Evolutionary conservation across 2,888 invertebrate species (phyloP).

Genomic region (Sphaeridia pumilis): DNA sequence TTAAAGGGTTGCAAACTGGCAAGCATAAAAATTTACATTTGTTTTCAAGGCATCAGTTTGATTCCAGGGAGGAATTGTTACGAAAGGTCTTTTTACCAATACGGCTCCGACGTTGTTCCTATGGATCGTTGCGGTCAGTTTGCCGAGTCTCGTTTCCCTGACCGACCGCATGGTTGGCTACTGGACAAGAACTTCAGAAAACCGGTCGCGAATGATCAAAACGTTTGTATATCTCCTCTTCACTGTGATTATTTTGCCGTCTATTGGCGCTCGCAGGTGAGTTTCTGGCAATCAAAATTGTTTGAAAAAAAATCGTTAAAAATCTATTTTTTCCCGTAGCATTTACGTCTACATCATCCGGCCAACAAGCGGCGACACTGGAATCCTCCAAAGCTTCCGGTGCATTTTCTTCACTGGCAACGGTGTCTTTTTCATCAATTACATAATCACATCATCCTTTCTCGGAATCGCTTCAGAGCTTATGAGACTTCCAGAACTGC

Average conservation of each 20-base stretch:
- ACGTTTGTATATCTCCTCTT: constrained; percentile 75
- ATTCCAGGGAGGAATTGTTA: neutral
- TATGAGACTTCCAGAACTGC: constrained; percentile 81
- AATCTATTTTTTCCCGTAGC: constrained; percentile 5
- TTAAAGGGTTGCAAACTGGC: no score
- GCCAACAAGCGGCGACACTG: neutral
- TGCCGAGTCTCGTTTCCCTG: constrained; percentile 81
- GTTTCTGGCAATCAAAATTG: constrained; percentile 6
- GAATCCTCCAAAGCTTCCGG: constrained; percentile 49
- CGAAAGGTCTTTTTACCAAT: neutral
- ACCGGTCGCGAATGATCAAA: constrained; percentile 86
- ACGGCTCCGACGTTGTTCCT: constrained; percentile 45
- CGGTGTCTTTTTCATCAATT: constrained; percentile 93
- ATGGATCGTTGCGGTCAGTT: constrained; percentile 72
- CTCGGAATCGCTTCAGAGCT: constrained; percentile 83
- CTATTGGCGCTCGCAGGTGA: constrained; percentile 67
- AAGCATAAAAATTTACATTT: neutral
- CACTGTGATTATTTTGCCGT: constrained; percentile 88
- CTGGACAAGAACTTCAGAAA: constrained; percentile 86
- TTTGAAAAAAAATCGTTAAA: neutral
- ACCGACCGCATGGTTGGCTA: constrained; percentile 84
- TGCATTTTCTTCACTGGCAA: constrained; percentile 91
- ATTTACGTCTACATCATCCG: constrained; percentile 4
- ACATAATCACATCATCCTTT: constrained; percentile 83
- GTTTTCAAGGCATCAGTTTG: neutral